Percentiles rank a stretch among this genome's conserved stretches.
phyloP scores from a whole-genome alignment of 2,888 invertebrate species.

The Epinotia nisella region DNA sequence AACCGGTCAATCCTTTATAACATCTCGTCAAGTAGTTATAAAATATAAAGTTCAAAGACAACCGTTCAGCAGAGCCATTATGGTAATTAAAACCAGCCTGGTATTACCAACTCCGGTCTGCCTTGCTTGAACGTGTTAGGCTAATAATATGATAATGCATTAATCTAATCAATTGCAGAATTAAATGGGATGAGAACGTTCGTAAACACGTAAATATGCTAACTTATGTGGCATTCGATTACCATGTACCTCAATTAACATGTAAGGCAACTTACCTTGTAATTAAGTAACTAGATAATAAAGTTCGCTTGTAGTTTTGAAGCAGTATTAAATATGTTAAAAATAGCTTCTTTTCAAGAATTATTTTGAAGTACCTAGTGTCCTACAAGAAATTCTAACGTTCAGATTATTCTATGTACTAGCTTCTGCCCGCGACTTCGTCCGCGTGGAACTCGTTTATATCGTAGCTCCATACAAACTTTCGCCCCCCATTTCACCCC shows the following conservation, averaged over 20 bases:
- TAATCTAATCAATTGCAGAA: conserved; percentile 37
- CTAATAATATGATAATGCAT: conserved; percentile 38
- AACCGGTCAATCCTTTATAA: not conserved
- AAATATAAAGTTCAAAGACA: not conserved
- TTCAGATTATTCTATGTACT: no score
- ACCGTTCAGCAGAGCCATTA: conserved; percentile 18
- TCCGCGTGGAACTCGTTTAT: no score
- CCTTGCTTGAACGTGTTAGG: conserved; percentile 39
- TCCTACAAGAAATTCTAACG: no score
- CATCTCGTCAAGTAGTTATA: not conserved
- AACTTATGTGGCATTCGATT: conserved; percentile 32
- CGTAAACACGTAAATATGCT: conserved; percentile 14
- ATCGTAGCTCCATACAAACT: no score
- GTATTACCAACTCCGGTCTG: conserved; percentile 29
- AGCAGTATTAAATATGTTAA: no score
- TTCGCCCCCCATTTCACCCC: no score
- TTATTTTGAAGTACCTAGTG: no score
- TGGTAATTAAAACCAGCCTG: conserved; percentile 30
- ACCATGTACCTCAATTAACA: conserved; percentile 28
- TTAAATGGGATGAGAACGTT: conserved; percentile 31
- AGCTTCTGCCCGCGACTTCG: no score
- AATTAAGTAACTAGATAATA: no score
- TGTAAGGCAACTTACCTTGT: not conserved
- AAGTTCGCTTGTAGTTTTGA: no score
- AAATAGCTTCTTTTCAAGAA: no score